Evolutionary conservation across 2,113 vertebrate genomes (phyloP), one percentile per base, ranked within the genome.

Genomic region (Myiozetetes cayanensis): DNA sequence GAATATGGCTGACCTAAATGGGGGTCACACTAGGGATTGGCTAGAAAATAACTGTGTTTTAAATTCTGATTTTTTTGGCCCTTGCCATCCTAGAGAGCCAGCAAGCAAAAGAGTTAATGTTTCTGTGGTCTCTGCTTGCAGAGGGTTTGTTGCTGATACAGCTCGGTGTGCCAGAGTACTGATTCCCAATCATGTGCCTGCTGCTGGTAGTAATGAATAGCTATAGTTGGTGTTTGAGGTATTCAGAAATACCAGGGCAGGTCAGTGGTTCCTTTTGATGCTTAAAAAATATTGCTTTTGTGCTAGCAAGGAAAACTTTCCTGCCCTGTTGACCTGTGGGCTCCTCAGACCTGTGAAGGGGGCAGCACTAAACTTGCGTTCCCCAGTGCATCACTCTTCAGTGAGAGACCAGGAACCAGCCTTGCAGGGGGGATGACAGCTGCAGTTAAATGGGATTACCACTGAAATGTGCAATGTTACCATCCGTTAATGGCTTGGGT

Each of bases 371-470:
- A 85, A 85, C 18, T 23, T 58, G n/a, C 16, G 2, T 44, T 89
- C 23, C 10, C 8, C 21, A n/a, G 39, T 6, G 37, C 41, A 28
- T 58, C 43, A 25, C 9, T 43, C 10, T 52, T 18, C n/a, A 65
- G 47, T n/a, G 35, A 35, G 27, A 43, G 18, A 43, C 11, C 0
- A 6, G 43, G 33, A 58, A 58, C 19, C 15, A 63, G 33, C 74
- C 47, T 47, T 61, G 35, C 27, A 22, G 27, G 23, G 20, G 9
- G 7, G 4, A 24, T 1, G 0, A 11, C 2, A 41, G 44, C 24
- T 61, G 55, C n/a, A 44, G 14, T 39, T 70, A 22, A 49, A 68
- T 11, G 24, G 25, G 43, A 21, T 72, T 74, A 63, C n/a, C 24
- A 41, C 9, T 0, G 1, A 81, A 81, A 75, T 71, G 12, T 8